These are phyloP conservation scores for Lacerta bilineata DNA, from an alignment of 2,797 vertebrate species.

Conservation along the genomic window DNA sequence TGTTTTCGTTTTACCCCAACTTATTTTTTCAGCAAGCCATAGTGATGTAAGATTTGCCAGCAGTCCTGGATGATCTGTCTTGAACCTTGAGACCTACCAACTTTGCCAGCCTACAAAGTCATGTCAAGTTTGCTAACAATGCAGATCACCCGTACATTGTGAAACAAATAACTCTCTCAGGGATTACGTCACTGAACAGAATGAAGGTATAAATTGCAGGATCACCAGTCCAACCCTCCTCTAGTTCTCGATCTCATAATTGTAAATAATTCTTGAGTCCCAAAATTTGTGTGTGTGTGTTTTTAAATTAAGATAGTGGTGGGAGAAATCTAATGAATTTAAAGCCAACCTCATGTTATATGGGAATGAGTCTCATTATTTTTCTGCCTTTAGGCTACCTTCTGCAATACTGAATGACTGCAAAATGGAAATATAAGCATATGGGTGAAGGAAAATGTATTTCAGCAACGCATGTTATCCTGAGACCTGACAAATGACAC, in stretches of 20 bases:
- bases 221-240: neutral
- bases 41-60: neutral
- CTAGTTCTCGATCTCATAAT: neutral
- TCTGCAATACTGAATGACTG: neutral
- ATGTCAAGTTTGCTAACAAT: neutral
- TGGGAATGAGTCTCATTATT: slow-evolving; percentile 15
- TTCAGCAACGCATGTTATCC: slow-evolving; percentile 16
- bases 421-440: slow-evolving; percentile 15
- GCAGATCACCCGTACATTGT: neutral
- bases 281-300: neutral
- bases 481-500: slow-evolving; percentile 10
- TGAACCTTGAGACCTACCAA: neutral
- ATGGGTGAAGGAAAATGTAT: slow-evolving; percentile 16
- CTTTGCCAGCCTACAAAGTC: neutral
- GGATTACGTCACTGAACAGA: neutral
- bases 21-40: neutral
- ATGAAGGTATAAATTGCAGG: neutral
- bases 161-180: neutral
- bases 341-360: neutral
- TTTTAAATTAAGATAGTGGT: neutral
- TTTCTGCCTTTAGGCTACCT: slow-evolving; percentile 11
- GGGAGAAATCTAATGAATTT: neutral
- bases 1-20: neutral
- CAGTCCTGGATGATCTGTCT: neutral
- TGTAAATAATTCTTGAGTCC: neutral